Evolutionary conservation across 2,797 vertebrate genomes (phyloP), one percentile per base, ranked within the genome.

Genomic region (Ispidina picta): DNA sequence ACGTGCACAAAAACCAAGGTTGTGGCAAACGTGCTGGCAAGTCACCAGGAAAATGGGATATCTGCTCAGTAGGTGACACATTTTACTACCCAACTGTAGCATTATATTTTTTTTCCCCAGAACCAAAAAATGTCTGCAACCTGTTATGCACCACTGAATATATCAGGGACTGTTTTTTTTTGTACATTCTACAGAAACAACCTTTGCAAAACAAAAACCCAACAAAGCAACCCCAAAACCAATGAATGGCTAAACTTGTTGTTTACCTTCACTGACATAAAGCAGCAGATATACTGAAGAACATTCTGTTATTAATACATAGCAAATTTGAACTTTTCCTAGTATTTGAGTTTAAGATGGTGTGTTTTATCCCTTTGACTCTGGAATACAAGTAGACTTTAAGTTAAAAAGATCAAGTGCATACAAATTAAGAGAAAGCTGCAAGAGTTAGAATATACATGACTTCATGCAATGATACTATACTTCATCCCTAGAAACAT

Each of bases 321-420:
- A 83, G 63, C 41, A 92, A 95, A 94, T 26, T 66, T 8, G 12
- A 87, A 56, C n/a, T 29, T 85, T 93, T 56, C 52, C 46, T 88
- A 64, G 58, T 56, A 72, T 87, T 44, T 86, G 37, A 41, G 31
- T 51, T 6, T 54, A 73, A 85, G 56, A 82, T 5, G 0, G 26
- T 22, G 60, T 18, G 46, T 33, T 88, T 78, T 39, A 86, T 88
- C 89, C 66, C 63, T 91, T 96, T 92, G 90, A 94, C 94, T 94
- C 28, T 81, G 52, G 68, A 94, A 92, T 48, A 80, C n/a, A 79
- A 88, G 31, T n/a, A 16, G 51, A 76, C 88, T 84, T 81, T 48
- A 87, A 89, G 6, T 33, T 78, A 65, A 46, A 79, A 55, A 60
- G 14, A 85, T 35, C 41, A 84, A 74, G 43, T 14, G 22, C 56